Evolutionary conservation across 2,113 vertebrate species (phyloP).

Genomic region (Serinus canaria): DNA sequence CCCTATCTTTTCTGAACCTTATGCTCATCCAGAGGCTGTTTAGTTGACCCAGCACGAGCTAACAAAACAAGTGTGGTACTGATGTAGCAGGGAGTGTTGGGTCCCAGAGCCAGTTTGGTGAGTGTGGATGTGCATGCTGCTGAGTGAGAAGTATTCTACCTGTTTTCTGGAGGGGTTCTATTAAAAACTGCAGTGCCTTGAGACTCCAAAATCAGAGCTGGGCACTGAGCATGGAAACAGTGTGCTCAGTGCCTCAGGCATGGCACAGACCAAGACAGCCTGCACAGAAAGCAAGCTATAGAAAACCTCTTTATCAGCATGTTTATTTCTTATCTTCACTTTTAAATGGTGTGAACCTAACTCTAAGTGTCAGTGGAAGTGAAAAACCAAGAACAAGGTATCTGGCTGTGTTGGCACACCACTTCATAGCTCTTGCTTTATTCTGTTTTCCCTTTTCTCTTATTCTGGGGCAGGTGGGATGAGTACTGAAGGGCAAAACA

Average conservation of each 20-base stretch:
- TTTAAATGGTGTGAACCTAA: background rate
- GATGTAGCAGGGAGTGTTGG: background rate
- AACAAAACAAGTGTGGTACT: background rate
- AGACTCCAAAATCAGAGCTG: background rate
- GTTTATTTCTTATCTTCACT: background rate
- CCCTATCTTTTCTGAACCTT: background rate
- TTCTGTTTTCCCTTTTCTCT: background rate
- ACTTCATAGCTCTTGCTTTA: background rate
- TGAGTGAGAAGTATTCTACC: background rate
- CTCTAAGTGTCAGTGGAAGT: background rate
- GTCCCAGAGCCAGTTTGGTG: background rate
- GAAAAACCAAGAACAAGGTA: background rate
- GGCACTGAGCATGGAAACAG: background rate
- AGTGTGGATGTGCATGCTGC: no score
- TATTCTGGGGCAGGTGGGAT: background rate
- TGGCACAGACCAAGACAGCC: background rate
- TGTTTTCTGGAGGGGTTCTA: accelerated
- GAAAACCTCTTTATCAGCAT: background rate
- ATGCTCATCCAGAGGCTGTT: background rate
- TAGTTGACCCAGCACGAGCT: background rate
- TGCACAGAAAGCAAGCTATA: background rate
- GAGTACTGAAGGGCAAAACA: background rate
- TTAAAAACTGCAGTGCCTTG: background rate
- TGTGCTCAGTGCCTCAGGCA: background rate
- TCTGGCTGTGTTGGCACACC: background rate